Evolutionary conservation across 2,888 invertebrate genomes (phyloP), one percentile per base, ranked within the genome.

Genomic region (Polietes domitor): DNA sequence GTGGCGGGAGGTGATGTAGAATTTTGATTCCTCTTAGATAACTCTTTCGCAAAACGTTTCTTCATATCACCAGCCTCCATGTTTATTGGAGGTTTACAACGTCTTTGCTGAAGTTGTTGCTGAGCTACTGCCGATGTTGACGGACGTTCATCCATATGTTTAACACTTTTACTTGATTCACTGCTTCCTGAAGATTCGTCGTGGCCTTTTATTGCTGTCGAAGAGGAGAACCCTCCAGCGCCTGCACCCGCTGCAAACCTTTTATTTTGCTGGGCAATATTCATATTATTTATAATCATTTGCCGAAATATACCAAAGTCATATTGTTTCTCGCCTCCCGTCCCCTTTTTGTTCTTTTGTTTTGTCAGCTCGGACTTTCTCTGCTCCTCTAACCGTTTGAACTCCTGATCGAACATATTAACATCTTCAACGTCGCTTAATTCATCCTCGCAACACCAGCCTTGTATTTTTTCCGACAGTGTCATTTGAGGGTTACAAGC

Each of bases 371-470:
- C 72, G 28, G 82, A 65, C n/a, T 74, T 73, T 28, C 82, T 84
- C 12, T 75, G 78, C 43, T 87, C 86, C 28, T 92, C 91, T 0
- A 87, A 85, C 9, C 87, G 85, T 24, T 88, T 86, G 17, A 91
- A 91, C 9, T 83, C 85, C 0, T 87, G 86, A 47, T 91, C 91
- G 53, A 92, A 92, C 4, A 86, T 88, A 21, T 88, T 88, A 2
- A 91, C 90, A 84, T 92, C 92, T 41, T 92, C 92, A 1, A 92
- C 89, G 70, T 89, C 91, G 43, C 90, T 90, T 3, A 89, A 87
- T n/a, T 89, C 90, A 17, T 84, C 71, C 4, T 87, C 87, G 77
- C 88, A 89, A 6, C 88, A 85, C 92, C 92, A 92, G 0, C 78
- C 83, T 0, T 85, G 83, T 0, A 92, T 86, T 80, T 92, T 92